Conservation (phyloP, 2,888 invertebrate species). For the Cephonodes hylas region DNA sequence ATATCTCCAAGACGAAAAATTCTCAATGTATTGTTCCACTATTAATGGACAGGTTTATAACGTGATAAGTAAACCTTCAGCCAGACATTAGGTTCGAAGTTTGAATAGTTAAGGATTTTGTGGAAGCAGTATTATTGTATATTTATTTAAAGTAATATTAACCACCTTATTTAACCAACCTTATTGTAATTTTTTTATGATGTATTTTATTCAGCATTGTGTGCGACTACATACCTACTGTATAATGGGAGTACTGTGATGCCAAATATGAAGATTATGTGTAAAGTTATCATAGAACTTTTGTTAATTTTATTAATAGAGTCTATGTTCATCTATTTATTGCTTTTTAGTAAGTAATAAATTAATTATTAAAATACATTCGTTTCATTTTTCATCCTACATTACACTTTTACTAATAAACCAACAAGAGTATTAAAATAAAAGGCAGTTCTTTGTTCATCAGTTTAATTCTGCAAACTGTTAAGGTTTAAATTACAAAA, state of each 20-base stretch:
- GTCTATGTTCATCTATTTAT: constrained; percentile 77
- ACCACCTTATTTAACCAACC: background rate
- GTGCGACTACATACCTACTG: constrained; percentile 35
- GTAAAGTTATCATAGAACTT: constrained; percentile 59
- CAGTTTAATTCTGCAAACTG: no score
- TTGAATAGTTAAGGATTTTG: background rate
- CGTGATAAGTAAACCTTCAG: background rate
- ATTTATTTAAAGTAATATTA: no score
- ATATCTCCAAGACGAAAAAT: background rate
- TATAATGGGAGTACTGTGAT: constrained; percentile 68
- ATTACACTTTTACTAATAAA: no score
- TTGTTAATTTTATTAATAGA: constrained; percentile 75
- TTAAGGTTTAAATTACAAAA: no score
- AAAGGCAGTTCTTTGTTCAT: no score
- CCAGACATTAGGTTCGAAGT: background rate
- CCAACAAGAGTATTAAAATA: no score
- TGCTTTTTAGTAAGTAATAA: constrained; percentile 76
- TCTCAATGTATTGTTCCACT: background rate
- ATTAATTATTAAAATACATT: constrained; percentile 40
- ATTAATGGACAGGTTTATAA: background rate
- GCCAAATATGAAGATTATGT: constrained; percentile 71
- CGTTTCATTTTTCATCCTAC: background rate
- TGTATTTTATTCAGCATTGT: background rate
- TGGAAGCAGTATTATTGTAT: background rate
- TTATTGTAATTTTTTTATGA: background rate